Evolutionary conservation across 1,140 invertebrate genomes (phyloP), one percentile per base, ranked within the genome.

Genomic region (Octopus sinensis): DNA sequence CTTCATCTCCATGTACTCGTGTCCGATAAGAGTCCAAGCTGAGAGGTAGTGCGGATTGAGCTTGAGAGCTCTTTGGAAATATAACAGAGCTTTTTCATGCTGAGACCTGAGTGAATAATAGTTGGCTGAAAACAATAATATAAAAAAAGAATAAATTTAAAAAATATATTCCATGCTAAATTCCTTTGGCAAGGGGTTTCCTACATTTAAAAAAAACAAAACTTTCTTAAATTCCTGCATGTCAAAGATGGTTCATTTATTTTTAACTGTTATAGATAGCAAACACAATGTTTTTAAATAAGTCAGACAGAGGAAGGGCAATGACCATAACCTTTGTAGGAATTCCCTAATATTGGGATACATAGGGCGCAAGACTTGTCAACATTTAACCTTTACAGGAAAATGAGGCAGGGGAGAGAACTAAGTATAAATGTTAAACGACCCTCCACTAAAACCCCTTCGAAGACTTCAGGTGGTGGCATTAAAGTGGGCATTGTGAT

Each of bases 1-100:
- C 91, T 99, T 99, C 91, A 99, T 93, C 92, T 99, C 98, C 94
- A 99, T 97, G 91, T 96, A 99, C 91, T 99, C 98, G 90, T 99
- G 98, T 0, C 98, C 98, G 93, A 99, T 96, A 53, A 99, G 91
- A 0, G 98, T 99, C 97, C 97, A 99, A 0, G 97, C 97, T 4
- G 96, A 91, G 51, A 98, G 91, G 90, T 98, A 98, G 85, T 96
- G 94, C 0, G 98, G 97, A 92, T 99, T 98, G 0, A 99, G 90
- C 90, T 96, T 95, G 13, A 99, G 91, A 1, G 98, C 98, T 86
- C 98, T 92, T 88, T 98, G 96, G 89, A 99, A 99, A 91, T 99
- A 99, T 83, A 96, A 92, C 5, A 98, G 95, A 23, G 98, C 97
- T 90, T 99, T 98, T 88, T 97, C 95, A 92, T 99, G 98, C 90